Evolutionary conservation across 2,113 vertebrate species (phyloP).

Genomic region (Anguilla rostrata): DNA sequence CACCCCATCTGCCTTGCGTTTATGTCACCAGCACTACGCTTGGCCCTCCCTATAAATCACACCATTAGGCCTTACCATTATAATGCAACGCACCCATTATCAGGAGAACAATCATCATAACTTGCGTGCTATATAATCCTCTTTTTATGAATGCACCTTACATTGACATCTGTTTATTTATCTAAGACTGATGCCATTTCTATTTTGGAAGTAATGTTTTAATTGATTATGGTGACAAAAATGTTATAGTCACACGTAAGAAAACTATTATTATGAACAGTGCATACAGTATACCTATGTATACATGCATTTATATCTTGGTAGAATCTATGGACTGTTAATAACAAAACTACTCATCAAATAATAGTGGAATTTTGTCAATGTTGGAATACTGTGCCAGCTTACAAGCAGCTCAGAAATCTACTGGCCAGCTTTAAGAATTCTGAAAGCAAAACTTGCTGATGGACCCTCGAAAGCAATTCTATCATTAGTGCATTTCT

Average conservation of each 20-base stretch:
- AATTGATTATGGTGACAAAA: too few species aligned
- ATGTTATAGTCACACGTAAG: too few species aligned
- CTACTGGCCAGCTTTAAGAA: neutral
- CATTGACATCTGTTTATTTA: neutral
- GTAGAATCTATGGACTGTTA: neutral
- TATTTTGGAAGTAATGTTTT: neutral
- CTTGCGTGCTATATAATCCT: slow-evolving; percentile 12
- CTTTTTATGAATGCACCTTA: neutral
- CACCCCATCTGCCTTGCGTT: slow-evolving; percentile 57
- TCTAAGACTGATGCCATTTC: neutral
- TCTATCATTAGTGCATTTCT: too few species aligned
- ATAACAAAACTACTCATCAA: neutral
- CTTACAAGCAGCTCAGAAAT: neutral
- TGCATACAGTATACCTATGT: too few species aligned
- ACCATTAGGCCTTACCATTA: slow-evolving; percentile 37
- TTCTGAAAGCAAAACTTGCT: neutral
- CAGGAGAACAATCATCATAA: slow-evolving; percentile 35
- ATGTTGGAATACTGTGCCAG: too few species aligned
- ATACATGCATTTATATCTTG: neutral
- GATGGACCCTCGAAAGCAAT: too few species aligned
- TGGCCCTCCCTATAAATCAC: slow-evolving; percentile 54
- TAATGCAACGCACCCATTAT: slow-evolving; percentile 49
- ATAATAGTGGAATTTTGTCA: too few species aligned
- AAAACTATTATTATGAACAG: too few species aligned
- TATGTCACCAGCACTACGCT: slow-evolving; percentile 52